A percentile compares a stretch with the other conserved stretches of the same genome.
phyloP scores from a whole-genome alignment of 2,888 invertebrate species.

The Nezara viridula region DNA sequence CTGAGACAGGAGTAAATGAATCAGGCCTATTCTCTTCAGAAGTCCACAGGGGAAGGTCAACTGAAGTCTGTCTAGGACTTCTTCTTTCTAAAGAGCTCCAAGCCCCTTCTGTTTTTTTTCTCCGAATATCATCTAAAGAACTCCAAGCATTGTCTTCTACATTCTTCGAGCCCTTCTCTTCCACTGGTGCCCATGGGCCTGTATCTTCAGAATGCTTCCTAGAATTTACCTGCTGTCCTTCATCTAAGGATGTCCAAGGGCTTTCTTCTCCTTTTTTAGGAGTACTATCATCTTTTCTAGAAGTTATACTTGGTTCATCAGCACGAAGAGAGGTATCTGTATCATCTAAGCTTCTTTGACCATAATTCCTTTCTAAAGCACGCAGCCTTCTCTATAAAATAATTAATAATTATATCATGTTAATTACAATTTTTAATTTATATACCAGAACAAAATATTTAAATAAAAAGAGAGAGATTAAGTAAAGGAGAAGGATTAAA shows the following conservation, averaged over 20 bases:
- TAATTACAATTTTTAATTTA: not conserved
- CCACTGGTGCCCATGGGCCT: conserved; percentile 34
- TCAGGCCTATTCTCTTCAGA: conserved; percentile 53
- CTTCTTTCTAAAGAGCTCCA: conserved; percentile 45
- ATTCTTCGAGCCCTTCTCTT: not conserved
- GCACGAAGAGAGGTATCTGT: conserved; percentile 61
- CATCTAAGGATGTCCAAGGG: conserved; percentile 52
- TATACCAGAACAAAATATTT: not conserved
- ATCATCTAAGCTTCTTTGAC: conserved; percentile 64
- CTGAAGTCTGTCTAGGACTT: conserved; percentile 51
- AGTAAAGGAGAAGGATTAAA: too few species aligned
- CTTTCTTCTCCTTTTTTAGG: conserved; percentile 54
- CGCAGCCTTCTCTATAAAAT: conserved; percentile 77
- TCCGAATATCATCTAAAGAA: conserved; percentile 54
- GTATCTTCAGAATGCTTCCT: conserved; percentile 30
- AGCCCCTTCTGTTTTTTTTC: conserved; percentile 47
- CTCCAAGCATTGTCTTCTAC: conserved; percentile 37
- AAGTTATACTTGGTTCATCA: conserved; percentile 25
- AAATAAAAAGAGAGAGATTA: conserved; percentile 8
- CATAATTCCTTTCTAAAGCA: conserved; percentile 73
- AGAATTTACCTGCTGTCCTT: conserved; percentile 31
- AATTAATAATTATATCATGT: too few species aligned
- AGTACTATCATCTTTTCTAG: conserved; percentile 51
- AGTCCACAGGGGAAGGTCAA: conserved; percentile 43
- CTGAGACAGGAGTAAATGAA: conserved; percentile 53